phyloP scores from a whole-genome alignment of 2,888 invertebrate species.

The Sinhomidia bicolor region DNA sequence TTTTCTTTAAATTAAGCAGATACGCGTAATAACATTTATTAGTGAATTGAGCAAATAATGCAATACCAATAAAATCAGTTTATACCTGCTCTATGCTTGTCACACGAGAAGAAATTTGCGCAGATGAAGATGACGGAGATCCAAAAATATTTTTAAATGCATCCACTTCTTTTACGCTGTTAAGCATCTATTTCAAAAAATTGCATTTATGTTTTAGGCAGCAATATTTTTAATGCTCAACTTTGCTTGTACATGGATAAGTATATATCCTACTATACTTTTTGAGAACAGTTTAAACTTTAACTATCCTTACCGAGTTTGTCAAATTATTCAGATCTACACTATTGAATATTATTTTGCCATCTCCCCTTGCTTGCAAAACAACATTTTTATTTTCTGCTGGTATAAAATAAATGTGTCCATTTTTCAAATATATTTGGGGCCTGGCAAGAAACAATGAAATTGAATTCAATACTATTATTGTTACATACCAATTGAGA shows the following conservation, averaged over 20 bases:
- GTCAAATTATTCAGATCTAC: constrained; percentile 73
- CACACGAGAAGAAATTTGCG: constrained; percentile 68
- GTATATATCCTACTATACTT: too few relatives aligned
- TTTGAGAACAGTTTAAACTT: too few relatives aligned
- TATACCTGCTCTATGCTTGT: constrained; percentile 77
- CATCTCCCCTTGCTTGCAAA: constrained; percentile 87
- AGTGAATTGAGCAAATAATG: too few relatives aligned
- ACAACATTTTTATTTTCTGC: constrained; percentile 90
- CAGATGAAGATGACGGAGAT: constrained; percentile 67
- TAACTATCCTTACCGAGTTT: constrained; percentile 73
- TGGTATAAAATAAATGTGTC: constrained; percentile 90
- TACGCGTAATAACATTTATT: too few relatives aligned
- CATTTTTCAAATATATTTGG: constrained; percentile 87
- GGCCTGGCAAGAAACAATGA: too few relatives aligned
- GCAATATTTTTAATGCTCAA: too few relatives aligned
- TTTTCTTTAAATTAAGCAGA: too few relatives aligned
- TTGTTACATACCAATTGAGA: too few relatives aligned
- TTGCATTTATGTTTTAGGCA: too few relatives aligned
- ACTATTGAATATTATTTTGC: constrained; percentile 81
- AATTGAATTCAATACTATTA: too few relatives aligned
- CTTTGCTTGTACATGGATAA: too few relatives aligned
- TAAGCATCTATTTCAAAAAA: constrained; percentile 75
- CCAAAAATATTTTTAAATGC: constrained; percentile 77
- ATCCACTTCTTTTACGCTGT: constrained; percentile 73
- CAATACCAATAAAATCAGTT: too few relatives aligned